Evolutionary conservation across 2,888 invertebrate genomes (phyloP).

Genomic region (Drosophila conformis): DNA sequence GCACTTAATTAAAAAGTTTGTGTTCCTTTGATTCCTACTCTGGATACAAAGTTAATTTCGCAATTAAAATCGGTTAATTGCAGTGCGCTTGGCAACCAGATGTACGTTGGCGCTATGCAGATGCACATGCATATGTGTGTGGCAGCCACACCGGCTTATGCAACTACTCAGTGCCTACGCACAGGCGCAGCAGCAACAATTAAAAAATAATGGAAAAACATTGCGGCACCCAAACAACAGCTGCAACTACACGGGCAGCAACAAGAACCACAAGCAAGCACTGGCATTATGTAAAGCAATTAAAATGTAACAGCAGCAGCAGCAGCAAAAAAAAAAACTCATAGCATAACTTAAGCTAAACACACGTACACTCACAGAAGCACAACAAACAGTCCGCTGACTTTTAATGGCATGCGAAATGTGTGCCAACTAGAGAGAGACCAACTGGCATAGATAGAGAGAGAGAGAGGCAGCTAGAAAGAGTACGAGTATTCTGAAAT

Average conservation of each 20-base stretch:
- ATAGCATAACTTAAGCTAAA: slow-evolving; percentile 65
- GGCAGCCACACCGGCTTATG: slow-evolving; percentile 19
- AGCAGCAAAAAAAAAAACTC: slow-evolving; percentile 33
- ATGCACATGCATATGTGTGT: slow-evolving; percentile 2
- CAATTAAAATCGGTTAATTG: slow-evolving; percentile 64
- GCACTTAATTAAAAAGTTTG: slow-evolving; percentile 67
- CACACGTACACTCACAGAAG: slow-evolving; percentile 11
- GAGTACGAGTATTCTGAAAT: slow-evolving; percentile 32
- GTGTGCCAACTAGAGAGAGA: slow-evolving; percentile 51
- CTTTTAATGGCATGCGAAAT: slow-evolving; percentile 74
- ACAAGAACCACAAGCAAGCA: slow-evolving; percentile 34
- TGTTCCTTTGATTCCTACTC: slow-evolving; percentile 54
- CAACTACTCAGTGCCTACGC: slow-evolving; percentile 50
- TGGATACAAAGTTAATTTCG: slow-evolving; percentile 61
- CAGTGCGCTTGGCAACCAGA: slow-evolving; percentile 32
- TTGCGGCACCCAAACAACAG: slow-evolving; percentile 39
- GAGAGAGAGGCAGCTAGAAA: neutral
- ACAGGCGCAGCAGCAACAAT: slow-evolving; percentile 67
- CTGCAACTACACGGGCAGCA: slow-evolving; percentile 20
- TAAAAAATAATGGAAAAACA: slow-evolving; percentile 75
- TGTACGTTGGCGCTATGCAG: slow-evolving; percentile 18
- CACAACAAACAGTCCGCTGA: slow-evolving; percentile 61
- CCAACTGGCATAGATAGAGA: slow-evolving; percentile 8
- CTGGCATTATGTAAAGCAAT: slow-evolving; percentile 78
- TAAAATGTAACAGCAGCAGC: slow-evolving; percentile 66